Evolutionary conservation across 2,113 vertebrate genomes (phyloP), one percentile per base, ranked within the genome.

Genomic region (Eubucco bourcierii): DNA sequence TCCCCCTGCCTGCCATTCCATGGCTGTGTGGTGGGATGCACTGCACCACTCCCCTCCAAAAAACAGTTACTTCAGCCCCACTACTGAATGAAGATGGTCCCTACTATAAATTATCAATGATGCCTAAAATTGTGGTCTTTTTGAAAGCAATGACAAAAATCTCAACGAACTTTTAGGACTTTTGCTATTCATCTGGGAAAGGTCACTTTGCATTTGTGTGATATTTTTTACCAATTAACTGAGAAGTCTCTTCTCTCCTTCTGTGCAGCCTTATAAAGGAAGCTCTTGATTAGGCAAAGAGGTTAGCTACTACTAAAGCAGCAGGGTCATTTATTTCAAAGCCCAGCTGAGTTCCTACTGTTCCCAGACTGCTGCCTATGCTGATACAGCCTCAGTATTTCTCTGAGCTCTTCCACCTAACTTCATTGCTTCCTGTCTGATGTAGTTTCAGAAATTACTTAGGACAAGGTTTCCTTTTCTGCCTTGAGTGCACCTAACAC

Each of bases 81-180:
- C 1, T 65, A 5, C 47, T 53, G 37, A 39, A 39, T 39, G 37
- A 39, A 39, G 39, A 44, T 66, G 19, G 28, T 2, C 15, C 7
- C 31, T 59, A 15, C 9, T 15, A 37, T 12, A 71, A 77, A 52
- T 67, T 71, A 67, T 9, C 0, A 0, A 11, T n/a, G 37, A 34
- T 21, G 12, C n/a, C 18, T 68, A 55, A 87, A 90, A 65, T 17
- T 23, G 24, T 21, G 28, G 58, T 66, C 11, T 77, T 20, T 25
- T 20, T 65, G 13, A 90, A 88, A 64, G 14, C 37, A 58, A 9
- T 24, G 10, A 86, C 31, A 81, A 88, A 92, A 78, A 78, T n/a
- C 28, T 65, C 34, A 41, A 1, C 12, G 10, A 59, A 7, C 70
- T 47, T 85, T 76, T 33, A 37, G 19, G 21, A 63, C 6, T 84